A percentile compares a stretch with the other conserved stretches of the same genome.
phyloP scores from a whole-genome alignment of 1,140 invertebrate species.

The Venturia canescens region DNA sequence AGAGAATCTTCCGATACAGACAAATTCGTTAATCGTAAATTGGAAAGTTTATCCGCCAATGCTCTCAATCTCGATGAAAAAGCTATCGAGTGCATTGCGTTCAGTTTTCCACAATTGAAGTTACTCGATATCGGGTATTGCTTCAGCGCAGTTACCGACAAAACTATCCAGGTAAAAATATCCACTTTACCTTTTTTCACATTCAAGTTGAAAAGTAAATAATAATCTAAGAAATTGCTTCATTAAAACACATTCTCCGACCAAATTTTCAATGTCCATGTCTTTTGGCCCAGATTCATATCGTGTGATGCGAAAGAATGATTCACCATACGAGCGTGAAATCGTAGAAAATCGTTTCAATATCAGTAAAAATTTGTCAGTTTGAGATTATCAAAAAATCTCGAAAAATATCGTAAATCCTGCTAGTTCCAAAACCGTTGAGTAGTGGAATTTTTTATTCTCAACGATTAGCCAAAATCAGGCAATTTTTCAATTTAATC shows the following conservation, averaged over 20 bases:
- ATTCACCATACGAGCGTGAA: too few species aligned
- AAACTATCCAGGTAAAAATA: slow-evolving; percentile 74
- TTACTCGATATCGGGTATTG: slow-evolving; percentile 83
- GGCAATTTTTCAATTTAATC: too few species aligned
- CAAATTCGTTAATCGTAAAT: slow-evolving; percentile 45
- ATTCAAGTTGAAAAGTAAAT: not conserved
- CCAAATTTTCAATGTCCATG: not conserved
- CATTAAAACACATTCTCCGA: not conserved
- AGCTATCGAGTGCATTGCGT: slow-evolving; percentile 78
- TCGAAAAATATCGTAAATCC: too few species aligned
- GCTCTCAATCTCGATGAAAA: slow-evolving; percentile 80
- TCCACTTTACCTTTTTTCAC: not conserved
- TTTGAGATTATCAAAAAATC: too few species aligned
- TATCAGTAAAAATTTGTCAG: too few species aligned
- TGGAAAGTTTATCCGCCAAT: slow-evolving; percentile 80
- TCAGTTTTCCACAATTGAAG: slow-evolving; percentile 78
- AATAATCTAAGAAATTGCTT: not conserved
- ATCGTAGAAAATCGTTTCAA: too few species aligned
- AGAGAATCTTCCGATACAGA: not conserved
- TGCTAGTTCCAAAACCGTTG: too few species aligned
- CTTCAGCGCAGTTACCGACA: slow-evolving; percentile 82
- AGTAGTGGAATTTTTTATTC: too few species aligned
- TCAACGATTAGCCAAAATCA: too few species aligned
- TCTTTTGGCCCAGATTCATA: not conserved
- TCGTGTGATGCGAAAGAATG: too few species aligned